Conservation (phyloP, 2,113 vertebrate genomes). For the Sapayoa aenigma region DNA sequence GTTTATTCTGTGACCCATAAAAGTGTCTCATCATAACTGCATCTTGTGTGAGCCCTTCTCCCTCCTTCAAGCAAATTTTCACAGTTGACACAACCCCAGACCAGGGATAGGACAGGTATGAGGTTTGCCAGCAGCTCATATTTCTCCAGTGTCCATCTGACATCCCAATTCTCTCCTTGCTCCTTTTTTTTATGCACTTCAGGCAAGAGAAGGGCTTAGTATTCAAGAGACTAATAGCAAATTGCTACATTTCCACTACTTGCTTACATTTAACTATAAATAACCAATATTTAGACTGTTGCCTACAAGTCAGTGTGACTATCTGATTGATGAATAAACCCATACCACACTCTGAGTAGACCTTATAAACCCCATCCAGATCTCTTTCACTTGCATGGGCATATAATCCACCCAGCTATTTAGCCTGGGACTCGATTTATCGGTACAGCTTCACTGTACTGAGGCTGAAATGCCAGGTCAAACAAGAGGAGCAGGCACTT, state of each 20-base stretch:
- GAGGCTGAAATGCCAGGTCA: conserved; percentile 15
- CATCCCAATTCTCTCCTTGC: not conserved
- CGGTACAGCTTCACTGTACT: not conserved
- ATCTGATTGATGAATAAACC: not conserved
- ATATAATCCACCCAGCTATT: not conserved
- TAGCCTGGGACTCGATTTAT: not conserved
- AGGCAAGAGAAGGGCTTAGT: not conserved
- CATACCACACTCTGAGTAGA: not conserved
- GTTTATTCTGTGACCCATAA: not conserved
- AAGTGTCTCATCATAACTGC: not conserved
- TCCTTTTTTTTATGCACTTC: not conserved
- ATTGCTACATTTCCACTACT: not conserved
- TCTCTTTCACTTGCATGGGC: not conserved
- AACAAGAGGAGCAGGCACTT: not conserved
- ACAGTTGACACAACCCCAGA: not conserved
- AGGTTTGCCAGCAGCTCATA: not conserved
- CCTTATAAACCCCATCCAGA: not conserved
- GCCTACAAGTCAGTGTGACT: not conserved
- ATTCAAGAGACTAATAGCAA: not conserved
- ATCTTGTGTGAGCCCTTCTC: not conserved
- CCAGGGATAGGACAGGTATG: not conserved
- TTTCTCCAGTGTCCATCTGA: not conserved
- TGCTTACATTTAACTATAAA: not conserved
- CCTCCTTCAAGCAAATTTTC: not conserved
- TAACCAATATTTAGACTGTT: not conserved